Evolutionary conservation across 2,113 vertebrate genomes (phyloP).

Genomic region (Tiliqua scincoides): DNA sequence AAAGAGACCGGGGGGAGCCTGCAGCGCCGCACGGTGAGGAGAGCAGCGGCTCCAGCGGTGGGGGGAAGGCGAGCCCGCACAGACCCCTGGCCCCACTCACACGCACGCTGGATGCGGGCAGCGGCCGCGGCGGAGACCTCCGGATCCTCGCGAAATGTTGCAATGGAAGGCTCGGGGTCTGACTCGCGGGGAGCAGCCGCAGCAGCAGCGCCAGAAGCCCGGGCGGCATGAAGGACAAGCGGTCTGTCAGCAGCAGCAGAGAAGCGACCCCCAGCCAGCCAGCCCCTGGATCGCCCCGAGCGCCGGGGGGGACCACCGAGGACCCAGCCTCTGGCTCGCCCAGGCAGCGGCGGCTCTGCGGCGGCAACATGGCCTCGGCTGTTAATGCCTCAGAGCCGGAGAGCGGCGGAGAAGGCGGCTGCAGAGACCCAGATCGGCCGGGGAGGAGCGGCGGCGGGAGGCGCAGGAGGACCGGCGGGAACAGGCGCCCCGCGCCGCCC

Average conservation of each 20-base stretch:
- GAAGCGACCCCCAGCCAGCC: constrained; percentile 74
- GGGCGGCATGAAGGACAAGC: constrained; percentile 43
- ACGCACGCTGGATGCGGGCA: constrained; percentile 81
- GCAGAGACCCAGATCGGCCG: constrained; percentile 85
- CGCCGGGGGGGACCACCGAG: constrained; percentile 72
- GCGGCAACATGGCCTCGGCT: constrained; percentile 95
- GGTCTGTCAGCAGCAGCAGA: constrained; percentile 74
- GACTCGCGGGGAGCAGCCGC: constrained; percentile 86
- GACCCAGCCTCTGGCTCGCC: constrained; percentile 66
- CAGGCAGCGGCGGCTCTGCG: constrained; percentile 67
- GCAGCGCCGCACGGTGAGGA: not conserved
- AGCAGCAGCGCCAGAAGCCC: constrained; percentile 71
- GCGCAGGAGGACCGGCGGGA: constrained; percentile 79
- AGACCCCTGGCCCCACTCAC: constrained; percentile 35
- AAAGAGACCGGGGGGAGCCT: not conserved
- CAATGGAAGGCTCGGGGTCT: constrained; percentile 94
- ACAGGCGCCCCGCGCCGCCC: constrained; percentile 76
- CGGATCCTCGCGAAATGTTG: constrained; percentile 91
- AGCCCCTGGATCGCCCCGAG: constrained; percentile 47
- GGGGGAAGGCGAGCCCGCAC: constrained; percentile 11
- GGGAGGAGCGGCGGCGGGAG: constrained; percentile 81
- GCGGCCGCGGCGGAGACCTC: constrained; percentile 76
- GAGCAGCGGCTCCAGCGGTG: not conserved
- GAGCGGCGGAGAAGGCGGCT: constrained; percentile 74
- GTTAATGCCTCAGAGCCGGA: constrained; percentile 88